Percentiles rank a stretch among this genome's conserved stretches.
Evolutionary conservation across 2,888 invertebrate genomes (phyloP).

Genomic region (Mesoligia furuncula): DNA sequence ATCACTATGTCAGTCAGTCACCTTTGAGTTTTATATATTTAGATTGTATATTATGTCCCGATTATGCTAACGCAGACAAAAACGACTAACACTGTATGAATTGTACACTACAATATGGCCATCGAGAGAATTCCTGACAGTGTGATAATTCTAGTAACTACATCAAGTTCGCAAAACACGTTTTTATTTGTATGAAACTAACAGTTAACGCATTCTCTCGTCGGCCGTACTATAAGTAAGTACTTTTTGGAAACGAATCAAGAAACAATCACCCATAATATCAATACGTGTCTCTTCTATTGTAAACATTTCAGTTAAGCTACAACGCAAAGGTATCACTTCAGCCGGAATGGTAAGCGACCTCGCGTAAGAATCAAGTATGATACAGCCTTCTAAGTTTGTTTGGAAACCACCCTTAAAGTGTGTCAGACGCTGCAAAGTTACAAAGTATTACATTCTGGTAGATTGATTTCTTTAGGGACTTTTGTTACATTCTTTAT

Average conservation of each 20-base stretch:
- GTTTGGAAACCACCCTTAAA: constrained; percentile 29
- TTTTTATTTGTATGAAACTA: neutral
- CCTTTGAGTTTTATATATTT: too few relatives aligned
- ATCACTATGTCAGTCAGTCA: too few relatives aligned
- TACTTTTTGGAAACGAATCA: neutral
- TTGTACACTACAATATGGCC: neutral
- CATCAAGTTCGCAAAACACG: neutral
- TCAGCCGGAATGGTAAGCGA: neutral
- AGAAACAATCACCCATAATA: neutral
- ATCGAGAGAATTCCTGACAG: neutral
- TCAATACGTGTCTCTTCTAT: neutral
- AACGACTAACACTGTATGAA: neutral
- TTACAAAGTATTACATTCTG: constrained; percentile 53
- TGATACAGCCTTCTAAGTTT: constrained; percentile 31
- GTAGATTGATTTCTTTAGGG: constrained; percentile 67
- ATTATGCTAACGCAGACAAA: neutral
- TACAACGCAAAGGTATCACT: constrained; percentile 3
- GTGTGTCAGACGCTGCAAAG: constrained; percentile 52
- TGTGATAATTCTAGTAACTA: neutral
- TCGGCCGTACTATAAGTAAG: neutral
- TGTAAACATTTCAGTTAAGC: neutral
- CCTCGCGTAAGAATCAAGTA: constrained; percentile 3
- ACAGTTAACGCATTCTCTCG: neutral
- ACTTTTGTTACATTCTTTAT: constrained; percentile 44
- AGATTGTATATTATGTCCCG: too few relatives aligned